A percentile compares a stretch with the other conserved stretches of the same genome.
Evolutionary conservation across 2,797 vertebrate species (phyloP).

Genomic region (Hippopotamyrus pictus): DNA sequence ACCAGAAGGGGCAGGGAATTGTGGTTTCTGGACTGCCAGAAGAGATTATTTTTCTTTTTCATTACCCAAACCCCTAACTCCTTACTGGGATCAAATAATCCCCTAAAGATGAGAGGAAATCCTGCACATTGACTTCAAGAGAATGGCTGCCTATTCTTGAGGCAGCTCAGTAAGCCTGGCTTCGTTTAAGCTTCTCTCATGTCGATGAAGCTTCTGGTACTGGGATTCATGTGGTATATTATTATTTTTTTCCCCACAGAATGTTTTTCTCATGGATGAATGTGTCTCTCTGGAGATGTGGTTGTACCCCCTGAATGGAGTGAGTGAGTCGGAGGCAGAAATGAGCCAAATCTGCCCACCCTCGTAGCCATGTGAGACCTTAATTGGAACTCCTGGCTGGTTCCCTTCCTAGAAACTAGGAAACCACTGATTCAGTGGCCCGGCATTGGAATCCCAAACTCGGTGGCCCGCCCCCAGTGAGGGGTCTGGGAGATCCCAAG

Average conservation of each 20-base stretch:
- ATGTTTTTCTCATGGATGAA: slow-evolving; percentile 24
- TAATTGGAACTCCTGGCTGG: slow-evolving; percentile 32
- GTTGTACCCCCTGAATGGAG: slow-evolving; percentile 34
- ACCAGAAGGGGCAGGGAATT: slow-evolving; percentile 42
- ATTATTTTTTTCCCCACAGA: neutral
- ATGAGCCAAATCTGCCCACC: slow-evolving; percentile 35
- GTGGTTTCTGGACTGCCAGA: slow-evolving; percentile 47
- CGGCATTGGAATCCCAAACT: neutral
- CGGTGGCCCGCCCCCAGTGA: neutral
- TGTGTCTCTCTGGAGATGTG: slow-evolving; percentile 45
- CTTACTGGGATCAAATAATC: slow-evolving; percentile 3
- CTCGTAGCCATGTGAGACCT: slow-evolving; percentile 36
- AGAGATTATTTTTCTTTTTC: slow-evolving; percentile 9
- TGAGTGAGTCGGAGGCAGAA: slow-evolving; percentile 46
- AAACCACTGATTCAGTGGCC: slow-evolving; percentile 29
- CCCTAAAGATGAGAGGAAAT: neutral
- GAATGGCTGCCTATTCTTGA: neutral
- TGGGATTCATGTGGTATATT: neutral
- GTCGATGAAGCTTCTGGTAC: neutral
- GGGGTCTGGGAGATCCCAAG: neutral
- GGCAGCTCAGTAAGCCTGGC: neutral
- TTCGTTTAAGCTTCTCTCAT: neutral
- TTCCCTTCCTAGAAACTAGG: slow-evolving; percentile 33
- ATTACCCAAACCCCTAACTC: neutral
- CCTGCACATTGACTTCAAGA: neutral